Evolutionary conservation across 2,113 vertebrate species (phyloP).

Genomic region (Paedocypris sp.): DNA sequence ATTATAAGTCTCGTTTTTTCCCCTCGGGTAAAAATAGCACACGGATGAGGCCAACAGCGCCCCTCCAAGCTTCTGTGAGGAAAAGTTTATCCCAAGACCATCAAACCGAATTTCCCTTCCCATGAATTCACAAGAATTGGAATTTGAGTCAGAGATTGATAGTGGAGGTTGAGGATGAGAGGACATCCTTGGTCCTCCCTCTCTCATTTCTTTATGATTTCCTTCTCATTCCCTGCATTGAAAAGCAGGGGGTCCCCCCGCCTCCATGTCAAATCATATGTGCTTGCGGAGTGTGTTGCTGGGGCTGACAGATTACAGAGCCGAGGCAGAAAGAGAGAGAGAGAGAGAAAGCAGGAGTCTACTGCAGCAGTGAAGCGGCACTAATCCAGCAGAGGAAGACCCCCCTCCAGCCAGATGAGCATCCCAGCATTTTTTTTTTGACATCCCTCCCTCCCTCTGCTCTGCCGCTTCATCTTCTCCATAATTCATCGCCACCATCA

Average conservation of each 20-base stretch:
- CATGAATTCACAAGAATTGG: too few relatives aligned
- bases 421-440: slow-evolving; percentile 39
- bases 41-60: too few relatives aligned
- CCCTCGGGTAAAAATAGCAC: slow-evolving; percentile 47
- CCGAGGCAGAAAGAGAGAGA: slow-evolving; percentile 16
- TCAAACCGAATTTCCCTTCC: too few relatives aligned
- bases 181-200: slow-evolving; percentile 38
- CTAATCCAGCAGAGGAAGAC: slow-evolving; percentile 62
- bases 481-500: slow-evolving; percentile 54
- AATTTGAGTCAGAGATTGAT: too few relatives aligned
- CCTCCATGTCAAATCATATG: slow-evolving; percentile 68
- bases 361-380: slow-evolving; percentile 49
- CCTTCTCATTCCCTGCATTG: slow-evolving; percentile 42
- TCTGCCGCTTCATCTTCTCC: slow-evolving; percentile 44
- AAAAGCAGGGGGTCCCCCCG: slow-evolving; percentile 60
- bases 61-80: too few relatives aligned
- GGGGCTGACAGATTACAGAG: slow-evolving; percentile 48
- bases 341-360: slow-evolving; percentile 16
- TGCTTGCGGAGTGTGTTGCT: slow-evolving; percentile 52
- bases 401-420: slow-evolving; percentile 64
- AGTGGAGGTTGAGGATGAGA: too few relatives aligned
- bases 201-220: background rate
- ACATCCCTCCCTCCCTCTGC: slow-evolving; percentile 14
- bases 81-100: too few relatives aligned
- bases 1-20: slow-evolving; percentile 42